Base-by-base conservation (phyloP, 1,140 invertebrate genomes). In the Copidosoma floridanum region DNA sequence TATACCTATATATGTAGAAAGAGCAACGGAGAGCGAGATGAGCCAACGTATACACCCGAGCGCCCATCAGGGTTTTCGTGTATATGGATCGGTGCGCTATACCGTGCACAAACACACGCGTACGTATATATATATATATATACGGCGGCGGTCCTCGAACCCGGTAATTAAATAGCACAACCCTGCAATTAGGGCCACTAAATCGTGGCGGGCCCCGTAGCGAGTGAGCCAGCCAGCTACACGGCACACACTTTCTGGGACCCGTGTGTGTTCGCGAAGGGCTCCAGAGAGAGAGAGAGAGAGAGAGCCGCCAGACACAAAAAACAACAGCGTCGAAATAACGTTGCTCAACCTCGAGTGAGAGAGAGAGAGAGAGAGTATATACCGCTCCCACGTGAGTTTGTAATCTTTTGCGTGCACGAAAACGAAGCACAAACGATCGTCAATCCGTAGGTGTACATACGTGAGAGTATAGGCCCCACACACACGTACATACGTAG, bases 111-210 rank as follows among this genome's bases (percentile, higher is more conserved):
- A 8, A 10, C 7, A 24, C 14, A 6, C 21, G 14, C 16, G 12
- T 20, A 41, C 16, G 40, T 41, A 41, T 20, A 41, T 41, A 41
- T 60, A 60, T 60, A 60, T 63, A 57, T 54, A 70, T 62, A 53
- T 58, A 66, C 60, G n/a, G 65, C 64, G 67, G 65, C 68, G 73
- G 69, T 68, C 71, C 68, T 69, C 71, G 68, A 80, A 81, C 76
- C 79, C 76, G 75, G 79, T 81, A 81, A 81, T 81, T 81, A 81
- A 81, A 80, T 81, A 81, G 76, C 79, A 72, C 70, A 80, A 81
- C 78, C 78, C 77, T 79, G 77, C 76, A 81, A 81, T 81, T 81
- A 81, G 76, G 78, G 75, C 77, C 77, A 80, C 79, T 81, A 81
- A 81, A 81, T 81, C 78, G 79, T 79, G 74, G 71, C 77, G 72